Evolutionary conservation across 2,113 vertebrate genomes (phyloP), one percentile per base, ranked within the genome.

Genomic region (Salvelinus fontinalis): DNA sequence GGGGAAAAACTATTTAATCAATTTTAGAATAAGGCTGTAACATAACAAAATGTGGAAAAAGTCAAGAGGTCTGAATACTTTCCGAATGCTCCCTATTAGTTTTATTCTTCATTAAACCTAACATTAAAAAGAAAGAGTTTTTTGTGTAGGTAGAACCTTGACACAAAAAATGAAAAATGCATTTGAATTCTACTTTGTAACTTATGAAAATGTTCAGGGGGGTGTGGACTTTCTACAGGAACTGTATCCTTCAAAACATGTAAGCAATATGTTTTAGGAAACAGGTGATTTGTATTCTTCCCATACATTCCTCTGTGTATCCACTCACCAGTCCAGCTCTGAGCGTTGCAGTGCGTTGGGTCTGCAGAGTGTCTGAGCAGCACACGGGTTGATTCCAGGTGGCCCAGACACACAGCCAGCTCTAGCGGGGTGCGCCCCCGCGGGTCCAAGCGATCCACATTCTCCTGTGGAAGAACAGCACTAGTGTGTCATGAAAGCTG

Each of bases 401-500:
- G 96, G 65, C 97, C 97, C 79, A 98, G 93, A 74, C 95, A 96
- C 81, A 97, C 95, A 0, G 97, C 95, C 89, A 99, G 92, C 89
- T 98, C 95, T 89, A 99, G 91, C 0, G 96, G 95, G 16, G 95
- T 96, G 78, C 97, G 94, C 1, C 96, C 96, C 1, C 96, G 94
- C 6, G 96, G 96, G 84, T 97, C 97, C 44, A 93, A 76, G 88
- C 94, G 87, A 84, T 95, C 95, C 75, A 96, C 82, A 73, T 97
- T 94, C 39, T 96, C 95, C 95, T 98, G 92, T 31, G 75, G 71
- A 75, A 31, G 20, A 18, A 67, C 13, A 59, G 16, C 11, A 39
- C 66, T 13, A 7, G 16, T 34, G 22, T 16, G 66, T 34, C 14
- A 67, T 29, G 24, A 67, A 67, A 27, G 4, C 64, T 16, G 26